phyloP scores from a whole-genome alignment of 2,888 invertebrate genomes.

The Junonia oenone region DNA sequence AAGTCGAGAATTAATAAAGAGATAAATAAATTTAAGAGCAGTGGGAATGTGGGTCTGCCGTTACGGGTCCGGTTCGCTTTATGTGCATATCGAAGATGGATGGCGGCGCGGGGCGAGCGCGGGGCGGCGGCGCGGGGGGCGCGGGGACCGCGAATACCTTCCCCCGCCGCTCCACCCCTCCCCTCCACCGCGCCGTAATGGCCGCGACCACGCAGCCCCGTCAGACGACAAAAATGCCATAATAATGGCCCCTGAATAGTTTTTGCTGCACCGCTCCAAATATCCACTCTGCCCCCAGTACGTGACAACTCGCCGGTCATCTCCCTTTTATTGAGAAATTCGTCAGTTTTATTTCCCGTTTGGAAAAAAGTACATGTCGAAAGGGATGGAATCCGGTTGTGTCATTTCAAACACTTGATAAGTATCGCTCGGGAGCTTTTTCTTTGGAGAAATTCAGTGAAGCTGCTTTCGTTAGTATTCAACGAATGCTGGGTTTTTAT shows the following conservation, averaged over 20 bases:
- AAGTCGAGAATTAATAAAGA: conserved; percentile 76
- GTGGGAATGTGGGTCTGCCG: conserved; percentile 75
- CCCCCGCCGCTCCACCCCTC: conserved; percentile 38
- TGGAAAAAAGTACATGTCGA: conserved; percentile 61
- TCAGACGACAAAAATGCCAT: conserved; percentile 81
- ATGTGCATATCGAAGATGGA: conserved; percentile 79
- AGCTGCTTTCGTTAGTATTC: conserved; percentile 68
- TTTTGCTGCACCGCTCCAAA: conserved; percentile 78
- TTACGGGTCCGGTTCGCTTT: conserved; percentile 74
- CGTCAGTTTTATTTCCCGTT: conserved; percentile 71
- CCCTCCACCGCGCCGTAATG: conserved; percentile 53
- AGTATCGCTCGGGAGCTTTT: conserved; percentile 70
- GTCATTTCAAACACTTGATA: conserved; percentile 81
- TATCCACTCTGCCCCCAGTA: conserved; percentile 64
- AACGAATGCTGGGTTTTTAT: conserved; percentile 67
- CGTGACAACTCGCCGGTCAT: conserved; percentile 73
- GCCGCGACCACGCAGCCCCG: conserved; percentile 72
- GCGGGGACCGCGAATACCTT: conserved; percentile 38
- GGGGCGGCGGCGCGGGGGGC: conserved; percentile 35
- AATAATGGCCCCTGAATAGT: conserved; percentile 77
- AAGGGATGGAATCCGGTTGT: conserved; percentile 72
- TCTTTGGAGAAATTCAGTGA: conserved; percentile 66
- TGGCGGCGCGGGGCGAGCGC: conserved; percentile 53
- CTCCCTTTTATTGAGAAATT: conserved; percentile 80
- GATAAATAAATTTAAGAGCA: conserved; percentile 78